These are phyloP conservation scores for Uromys caudimaculatus DNA, from an alignment of 2,797 vertebrate species.

Conservation along the genomic window DNA sequence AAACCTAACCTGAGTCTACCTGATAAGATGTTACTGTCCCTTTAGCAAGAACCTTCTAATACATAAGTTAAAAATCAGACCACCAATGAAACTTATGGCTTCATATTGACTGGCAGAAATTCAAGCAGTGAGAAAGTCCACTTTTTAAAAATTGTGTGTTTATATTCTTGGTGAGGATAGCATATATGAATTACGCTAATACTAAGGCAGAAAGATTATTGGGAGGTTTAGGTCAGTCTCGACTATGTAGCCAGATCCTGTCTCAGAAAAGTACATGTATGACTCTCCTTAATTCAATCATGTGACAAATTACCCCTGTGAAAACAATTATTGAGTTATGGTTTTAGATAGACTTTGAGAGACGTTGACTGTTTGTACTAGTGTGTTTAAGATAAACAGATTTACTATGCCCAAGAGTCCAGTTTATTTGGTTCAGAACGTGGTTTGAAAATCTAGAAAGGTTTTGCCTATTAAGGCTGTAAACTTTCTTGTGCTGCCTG, in stretches of 20 bases:
- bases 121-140: neutral
- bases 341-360: constrained; percentile 27
- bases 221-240: neutral
- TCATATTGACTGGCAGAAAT: neutral
- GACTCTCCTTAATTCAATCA: neutral
- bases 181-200: neutral
- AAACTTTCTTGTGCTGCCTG: neutral
- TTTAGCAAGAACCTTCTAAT: neutral
- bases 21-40: neutral
- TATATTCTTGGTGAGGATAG: neutral
- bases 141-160: neutral
- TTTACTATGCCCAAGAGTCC: neutral
- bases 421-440: constrained; percentile 43
- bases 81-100: neutral
- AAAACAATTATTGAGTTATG: neutral
- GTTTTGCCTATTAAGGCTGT: neutral
- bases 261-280: neutral
- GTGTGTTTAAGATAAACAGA: neutral
- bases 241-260: neutral
- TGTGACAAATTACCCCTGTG: neutral
- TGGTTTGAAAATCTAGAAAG: neutral
- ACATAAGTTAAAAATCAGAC: neutral
- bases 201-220: neutral
- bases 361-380: neutral
- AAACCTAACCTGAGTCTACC: neutral